A percentile compares a stretch with the other conserved stretches of the same genome.
phyloP scores from a whole-genome alignment of 2,888 invertebrate species.

The Rotaria macrura region DNA sequence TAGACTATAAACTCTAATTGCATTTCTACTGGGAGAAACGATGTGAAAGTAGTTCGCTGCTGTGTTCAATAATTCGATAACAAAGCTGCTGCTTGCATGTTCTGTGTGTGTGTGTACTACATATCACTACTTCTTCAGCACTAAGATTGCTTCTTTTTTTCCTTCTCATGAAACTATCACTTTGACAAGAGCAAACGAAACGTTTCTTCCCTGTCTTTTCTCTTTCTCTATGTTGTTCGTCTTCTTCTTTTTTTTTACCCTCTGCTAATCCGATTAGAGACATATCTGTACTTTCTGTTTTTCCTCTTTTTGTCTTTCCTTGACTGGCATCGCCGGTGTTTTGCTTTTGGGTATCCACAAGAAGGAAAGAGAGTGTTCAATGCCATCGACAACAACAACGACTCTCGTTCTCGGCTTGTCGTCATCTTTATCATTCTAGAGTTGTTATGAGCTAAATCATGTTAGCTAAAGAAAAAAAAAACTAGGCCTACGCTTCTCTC shows the following conservation, averaged over 20 bases:
- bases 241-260: neutral
- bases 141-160: neutral
- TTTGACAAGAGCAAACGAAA: neutral
- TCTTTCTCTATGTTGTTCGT: neutral
- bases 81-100: neutral
- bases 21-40: neutral
- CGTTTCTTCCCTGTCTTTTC: neutral
- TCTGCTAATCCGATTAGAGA: neutral
- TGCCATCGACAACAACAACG: neutral
- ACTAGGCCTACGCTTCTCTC: neutral
- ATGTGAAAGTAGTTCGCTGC: neutral
- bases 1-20: neutral
- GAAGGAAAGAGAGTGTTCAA: neutral
- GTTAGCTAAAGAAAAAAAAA: constrained; percentile 5
- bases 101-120: neutral
- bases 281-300: neutral
- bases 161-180: neutral
- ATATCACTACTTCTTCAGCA: neutral
- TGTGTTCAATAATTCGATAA: constrained; percentile 3
- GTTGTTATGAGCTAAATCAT: neutral
- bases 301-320: neutral
- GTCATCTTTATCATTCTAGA: neutral
- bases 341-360: neutral
- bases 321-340: neutral
- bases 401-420: constrained; percentile 11